A percentile compares a stretch with the other conserved stretches of the same genome.
phyloP scores from a whole-genome alignment of 2,113 vertebrate species.

The Scolopax mira region DNA sequence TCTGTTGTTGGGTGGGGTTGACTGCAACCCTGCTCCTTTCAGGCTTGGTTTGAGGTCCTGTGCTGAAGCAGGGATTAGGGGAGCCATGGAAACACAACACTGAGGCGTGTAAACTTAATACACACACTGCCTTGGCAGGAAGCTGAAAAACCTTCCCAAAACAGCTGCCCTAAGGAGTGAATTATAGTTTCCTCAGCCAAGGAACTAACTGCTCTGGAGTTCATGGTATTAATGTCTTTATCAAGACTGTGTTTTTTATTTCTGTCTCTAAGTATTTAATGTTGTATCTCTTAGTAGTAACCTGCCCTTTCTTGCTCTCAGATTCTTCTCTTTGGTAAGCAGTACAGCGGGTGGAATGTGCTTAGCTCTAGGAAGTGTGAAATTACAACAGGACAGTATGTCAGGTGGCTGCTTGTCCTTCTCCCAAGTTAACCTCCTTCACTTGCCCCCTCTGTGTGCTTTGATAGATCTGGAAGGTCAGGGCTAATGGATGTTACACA shows the following conservation, averaged over 20 bases:
- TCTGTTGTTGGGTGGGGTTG: constrained; percentile 23
- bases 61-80: not conserved
- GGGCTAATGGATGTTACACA: not conserved
- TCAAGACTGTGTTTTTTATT: not conserved
- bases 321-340: constrained; percentile 27
- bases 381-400: not conserved
- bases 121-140: constrained; percentile 10
- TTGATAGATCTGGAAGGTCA: not conserved
- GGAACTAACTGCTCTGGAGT: not conserved
- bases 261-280: not conserved
- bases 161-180: not conserved
- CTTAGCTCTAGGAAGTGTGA: not conserved
- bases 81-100: constrained; percentile 53
- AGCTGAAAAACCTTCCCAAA: not conserved
- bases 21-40: not conserved
- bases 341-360: not conserved
- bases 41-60: not conserved
- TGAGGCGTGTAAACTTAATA: not conserved
- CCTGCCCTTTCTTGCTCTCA: not conserved
- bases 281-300: not conserved
- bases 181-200: constrained; percentile 4
- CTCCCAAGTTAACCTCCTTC: not conserved
- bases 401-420: not conserved
- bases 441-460: not conserved
- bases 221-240: not conserved